A percentile compares a stretch with the other conserved stretches of the same genome.
These are phyloP conservation scores for Plebejus argus DNA, from an alignment of 2,888 invertebrate genomes.

Conservation along the genomic window DNA sequence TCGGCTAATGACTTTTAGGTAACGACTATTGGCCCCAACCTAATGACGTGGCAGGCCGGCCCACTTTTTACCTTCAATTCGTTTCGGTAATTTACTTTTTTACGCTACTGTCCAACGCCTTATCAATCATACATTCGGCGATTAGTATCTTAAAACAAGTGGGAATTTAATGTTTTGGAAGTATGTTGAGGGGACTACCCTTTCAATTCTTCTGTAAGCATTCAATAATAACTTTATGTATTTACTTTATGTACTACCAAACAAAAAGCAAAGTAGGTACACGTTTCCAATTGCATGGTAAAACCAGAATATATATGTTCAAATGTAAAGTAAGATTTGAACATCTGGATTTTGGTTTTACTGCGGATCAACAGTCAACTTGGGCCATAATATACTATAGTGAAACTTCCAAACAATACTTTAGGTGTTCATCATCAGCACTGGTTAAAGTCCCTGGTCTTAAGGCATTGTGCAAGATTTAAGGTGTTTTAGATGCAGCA, in stretches of 20 bases:
- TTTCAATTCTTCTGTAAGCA: not conserved
- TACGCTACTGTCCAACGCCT: conserved; percentile 58
- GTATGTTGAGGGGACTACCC: not conserved
- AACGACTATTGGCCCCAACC: conserved; percentile 76
- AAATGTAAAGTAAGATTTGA: no score
- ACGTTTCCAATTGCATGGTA: no score
- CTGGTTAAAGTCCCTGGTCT: no score
- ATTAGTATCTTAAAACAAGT: not conserved
- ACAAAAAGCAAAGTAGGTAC: no score
- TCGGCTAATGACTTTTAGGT: conserved; percentile 79
- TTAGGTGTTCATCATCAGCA: no score
- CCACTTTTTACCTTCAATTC: conserved; percentile 75
- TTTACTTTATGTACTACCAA: no score
- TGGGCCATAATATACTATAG: no score
- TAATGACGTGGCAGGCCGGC: conserved; percentile 72
- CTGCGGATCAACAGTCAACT: no score
- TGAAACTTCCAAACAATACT: no score
- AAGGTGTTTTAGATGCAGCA: not conserved
- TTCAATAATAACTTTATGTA: no score
- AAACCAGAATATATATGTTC: no score
- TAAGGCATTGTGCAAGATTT: not conserved
- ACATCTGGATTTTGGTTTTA: no score
- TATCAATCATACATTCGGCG: conserved; percentile 44
- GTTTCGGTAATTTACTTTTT: conserved; percentile 70
- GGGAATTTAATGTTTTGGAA: not conserved